These are phyloP conservation scores for Ganaspis sp. DNA, from an alignment of 1,140 invertebrate species.

Conservation along the genomic window DNA sequence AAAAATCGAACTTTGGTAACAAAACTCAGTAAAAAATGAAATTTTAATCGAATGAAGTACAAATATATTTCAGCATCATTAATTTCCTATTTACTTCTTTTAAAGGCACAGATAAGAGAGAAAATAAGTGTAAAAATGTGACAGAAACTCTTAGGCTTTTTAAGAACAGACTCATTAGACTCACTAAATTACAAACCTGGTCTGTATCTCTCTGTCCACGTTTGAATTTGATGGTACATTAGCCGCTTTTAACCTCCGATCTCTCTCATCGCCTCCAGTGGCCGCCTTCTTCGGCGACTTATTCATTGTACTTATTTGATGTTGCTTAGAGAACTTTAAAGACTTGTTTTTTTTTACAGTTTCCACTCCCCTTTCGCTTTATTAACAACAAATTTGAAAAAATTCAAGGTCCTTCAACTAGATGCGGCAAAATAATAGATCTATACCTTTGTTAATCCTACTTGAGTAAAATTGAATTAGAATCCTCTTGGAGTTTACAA, in stretches of 20 bases:
- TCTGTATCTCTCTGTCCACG: constrained; percentile 56
- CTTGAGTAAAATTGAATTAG: constrained; percentile 8
- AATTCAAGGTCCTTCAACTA: constrained; percentile 30
- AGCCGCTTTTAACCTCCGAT: constrained; percentile 63
- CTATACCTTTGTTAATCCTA: constrained; percentile 35
- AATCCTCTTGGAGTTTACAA: no score
- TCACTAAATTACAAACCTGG: constrained; percentile 67
- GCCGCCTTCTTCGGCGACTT: constrained; percentile 68
- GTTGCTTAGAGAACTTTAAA: constrained; percentile 32
- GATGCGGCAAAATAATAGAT: constrained; percentile 37
- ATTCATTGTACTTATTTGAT: constrained; percentile 55
- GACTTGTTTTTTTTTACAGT: constrained; percentile 37
- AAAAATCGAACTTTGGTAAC: no score
- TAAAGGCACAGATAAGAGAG: constrained; percentile 30
- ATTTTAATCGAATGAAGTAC: background rate
- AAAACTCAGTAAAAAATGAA: no score
- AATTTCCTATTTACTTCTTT: no score
- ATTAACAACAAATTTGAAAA: background rate
- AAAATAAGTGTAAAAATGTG: constrained; percentile 37
- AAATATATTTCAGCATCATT: constrained; percentile 2
- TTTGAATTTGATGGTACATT: constrained; percentile 56
- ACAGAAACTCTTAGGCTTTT: constrained; percentile 41
- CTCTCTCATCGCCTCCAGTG: constrained; percentile 70
- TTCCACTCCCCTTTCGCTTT: constrained; percentile 50
- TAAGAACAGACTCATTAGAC: constrained; percentile 45